Evolutionary conservation across 2,113 vertebrate genomes (phyloP), one percentile per base, ranked within the genome.

Genomic region (Microcebus griseorufus): DNA sequence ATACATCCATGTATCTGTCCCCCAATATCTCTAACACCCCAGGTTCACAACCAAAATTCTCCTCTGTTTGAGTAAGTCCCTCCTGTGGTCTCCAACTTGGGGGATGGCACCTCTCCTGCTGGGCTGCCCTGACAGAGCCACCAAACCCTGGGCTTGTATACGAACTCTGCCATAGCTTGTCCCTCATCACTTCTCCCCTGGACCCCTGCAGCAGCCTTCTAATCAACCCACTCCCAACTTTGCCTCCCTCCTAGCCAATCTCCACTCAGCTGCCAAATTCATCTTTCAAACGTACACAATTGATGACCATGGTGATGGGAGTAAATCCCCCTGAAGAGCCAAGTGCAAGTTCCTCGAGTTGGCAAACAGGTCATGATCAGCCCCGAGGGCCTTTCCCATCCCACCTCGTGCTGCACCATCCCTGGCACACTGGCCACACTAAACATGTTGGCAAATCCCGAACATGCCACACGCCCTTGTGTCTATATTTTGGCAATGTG

Each of bases 1-100:
- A 48, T 48, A 48, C 16, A 70, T 2, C 2, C 16, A 37, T 8
- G 37, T 55, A 22, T 25, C 25, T 37, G 5, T 37, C 13, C 1
- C 29, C 34, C 0, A 5, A 34, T 29, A 32, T 13, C 34, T 60
- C 70, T 48, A 55, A 65, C 0, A 0, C 2, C 2, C 45, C 9
- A 75, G 4, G 2, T 48, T 80, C 58, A 70, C 60, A 18, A 62
- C 42, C n/a, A 64, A 51, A 88, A 9, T 64, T 45, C 13, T 39
- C 8, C 23, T n/a, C 18, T 89, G 3, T 34, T 69, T 85, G 72
- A 67, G 64, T 17, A 9, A 18, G 29, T 42, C n/a, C 34, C 11
- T 34, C 20, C 16, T 72, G 48, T 67, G 37, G 34, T 45, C 55
- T 84, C 34, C 34, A 45, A 34, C 55, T 37, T 20, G 42, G 32